Conservation (phyloP, 2,797 vertebrate species). For the Orientallactaga sibirica region DNA sequence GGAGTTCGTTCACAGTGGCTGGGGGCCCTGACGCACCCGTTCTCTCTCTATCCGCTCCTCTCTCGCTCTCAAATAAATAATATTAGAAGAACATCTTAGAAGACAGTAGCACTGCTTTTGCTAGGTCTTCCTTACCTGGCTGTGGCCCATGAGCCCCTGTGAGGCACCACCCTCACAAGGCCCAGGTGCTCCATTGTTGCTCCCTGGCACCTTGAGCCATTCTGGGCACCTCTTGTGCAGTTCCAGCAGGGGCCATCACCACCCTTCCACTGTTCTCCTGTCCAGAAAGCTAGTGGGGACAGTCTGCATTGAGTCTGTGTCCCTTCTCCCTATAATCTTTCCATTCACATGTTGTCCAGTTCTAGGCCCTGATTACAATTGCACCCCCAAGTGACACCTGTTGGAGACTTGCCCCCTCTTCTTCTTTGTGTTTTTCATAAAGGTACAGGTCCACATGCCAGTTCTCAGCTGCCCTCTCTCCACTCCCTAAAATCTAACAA, state of each 20-base stretch:
- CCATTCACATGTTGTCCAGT: neutral
- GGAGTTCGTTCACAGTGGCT: too few relatives aligned
- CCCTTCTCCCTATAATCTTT: neutral
- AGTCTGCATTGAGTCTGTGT: neutral
- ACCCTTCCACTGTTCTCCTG: neutral
- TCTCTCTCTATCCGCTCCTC: too few relatives aligned
- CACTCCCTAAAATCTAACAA: too few relatives aligned
- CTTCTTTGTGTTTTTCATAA: neutral
- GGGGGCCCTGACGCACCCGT: too few relatives aligned
- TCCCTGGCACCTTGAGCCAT: fast-evolving
- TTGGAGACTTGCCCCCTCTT: neutral
- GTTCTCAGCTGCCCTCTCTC: neutral
- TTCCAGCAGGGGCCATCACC: neutral
- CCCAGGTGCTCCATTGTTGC: neutral
- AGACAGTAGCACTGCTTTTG: neutral
- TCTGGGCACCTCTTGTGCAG: neutral
- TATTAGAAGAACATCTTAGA: too few relatives aligned
- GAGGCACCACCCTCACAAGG: neutral
- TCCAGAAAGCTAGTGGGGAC: fast-evolving
- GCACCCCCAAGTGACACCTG: too few relatives aligned
- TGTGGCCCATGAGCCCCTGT: neutral
- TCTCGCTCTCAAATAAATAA: too few relatives aligned
- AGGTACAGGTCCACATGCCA: neutral
- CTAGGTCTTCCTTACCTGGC: neutral
- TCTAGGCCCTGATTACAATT: too few relatives aligned